Base-by-base conservation (phyloP, 2,888 invertebrate species). In the Erebia epiphron region DNA sequence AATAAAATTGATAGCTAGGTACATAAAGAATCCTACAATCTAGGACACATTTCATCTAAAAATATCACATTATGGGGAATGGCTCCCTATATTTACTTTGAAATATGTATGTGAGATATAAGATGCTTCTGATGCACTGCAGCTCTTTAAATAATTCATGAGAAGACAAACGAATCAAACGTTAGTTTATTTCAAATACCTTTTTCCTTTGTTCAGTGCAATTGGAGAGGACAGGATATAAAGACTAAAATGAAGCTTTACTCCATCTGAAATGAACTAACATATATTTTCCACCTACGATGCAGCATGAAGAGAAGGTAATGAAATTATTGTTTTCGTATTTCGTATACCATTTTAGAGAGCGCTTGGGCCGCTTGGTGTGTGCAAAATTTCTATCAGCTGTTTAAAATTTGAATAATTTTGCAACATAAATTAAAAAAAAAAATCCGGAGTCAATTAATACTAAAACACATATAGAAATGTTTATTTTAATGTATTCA, bases 131-230 rank as follows among this genome's bases (percentile, higher is more conserved):
- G 46, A 26, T 50, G 60, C 46, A 46, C 13, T 61, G 57, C 62
- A 49, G 49, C 62, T 46, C 49, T 63, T 63, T 69, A 64, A 64
- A 69, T 56, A 46, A 56, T 63, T 57, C 16, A 69, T 35, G 46
- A 64, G 74, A 81, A 78, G 75, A 78, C 80, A 81, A 83, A 82
- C 83, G 83, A 84, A 84, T 85, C 83, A 82, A 83, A 80, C 75
- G 71, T 73, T 73, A 80, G 75, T 61, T 61, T 46, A 62, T 78
- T 79, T 79, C 76, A 79, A 80, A 83, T 83, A 35, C 35, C 35
- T 35, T 35, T 82, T 82, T 83, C 79, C 76, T 80, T 81, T 83
- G 83, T 83, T 78, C 78, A 75, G 68, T 76, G 70, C 60, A 73
- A 75, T 74, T 74, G 72, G 73, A 64, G 50, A 35, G 11, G 52